Conservation (phyloP, 2,797 vertebrate genomes). For the Neosilurus mollespiculum region DNA sequence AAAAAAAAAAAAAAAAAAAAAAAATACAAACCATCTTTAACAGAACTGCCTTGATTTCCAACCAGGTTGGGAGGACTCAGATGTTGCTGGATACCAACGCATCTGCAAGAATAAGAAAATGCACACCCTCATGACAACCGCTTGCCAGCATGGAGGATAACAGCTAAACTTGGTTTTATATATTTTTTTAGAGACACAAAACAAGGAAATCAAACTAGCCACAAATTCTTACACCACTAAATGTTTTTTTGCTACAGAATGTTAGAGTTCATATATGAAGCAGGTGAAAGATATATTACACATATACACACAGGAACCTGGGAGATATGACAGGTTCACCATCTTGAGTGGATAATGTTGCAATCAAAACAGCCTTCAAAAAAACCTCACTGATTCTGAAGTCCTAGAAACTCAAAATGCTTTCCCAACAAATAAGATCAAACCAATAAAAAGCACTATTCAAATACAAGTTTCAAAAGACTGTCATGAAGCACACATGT, state of each 20-base stretch:
- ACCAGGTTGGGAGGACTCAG: conserved; percentile 93
- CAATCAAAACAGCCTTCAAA: too few relatives aligned
- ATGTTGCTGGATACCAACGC: conserved; percentile 95
- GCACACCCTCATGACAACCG: neutral
- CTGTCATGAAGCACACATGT: too few relatives aligned
- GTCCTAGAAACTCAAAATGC: too few relatives aligned
- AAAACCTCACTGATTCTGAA: too few relatives aligned
- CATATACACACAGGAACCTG: too few relatives aligned
- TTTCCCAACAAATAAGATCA: too few relatives aligned
- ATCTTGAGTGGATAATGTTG: too few relatives aligned
- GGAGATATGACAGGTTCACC: too few relatives aligned
- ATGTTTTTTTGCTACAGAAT: neutral
- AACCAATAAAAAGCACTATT: too few relatives aligned
- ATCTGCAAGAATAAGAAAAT: conserved; percentile 79
- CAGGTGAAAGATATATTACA: too few relatives aligned
- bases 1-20: neutral
- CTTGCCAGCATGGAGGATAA: neutral
- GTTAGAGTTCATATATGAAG: neutral
- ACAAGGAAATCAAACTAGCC: neutral
- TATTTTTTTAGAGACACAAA: neutral
- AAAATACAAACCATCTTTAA: conserved; percentile 63
- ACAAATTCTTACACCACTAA: neutral
- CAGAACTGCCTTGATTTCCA: conserved; percentile 99
- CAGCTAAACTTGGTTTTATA: too few relatives aligned
- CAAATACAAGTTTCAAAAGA: too few relatives aligned